phyloP scores from a whole-genome alignment of 2,888 invertebrate species.

The Harmothoe impar region DNA sequence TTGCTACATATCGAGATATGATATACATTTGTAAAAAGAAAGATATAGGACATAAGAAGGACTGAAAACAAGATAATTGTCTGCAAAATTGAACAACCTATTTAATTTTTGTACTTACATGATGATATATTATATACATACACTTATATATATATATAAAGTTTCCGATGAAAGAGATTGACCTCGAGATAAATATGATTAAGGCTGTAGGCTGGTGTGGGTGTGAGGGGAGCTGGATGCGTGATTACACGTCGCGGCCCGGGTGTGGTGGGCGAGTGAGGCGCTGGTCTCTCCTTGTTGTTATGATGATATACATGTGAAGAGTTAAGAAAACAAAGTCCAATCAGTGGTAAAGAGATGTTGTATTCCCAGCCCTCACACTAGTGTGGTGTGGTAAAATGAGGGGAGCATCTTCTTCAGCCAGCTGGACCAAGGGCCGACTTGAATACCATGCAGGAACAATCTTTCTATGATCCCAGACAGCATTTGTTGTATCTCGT shows the following conservation, averaged over 20 bases:
- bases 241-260: neutral
- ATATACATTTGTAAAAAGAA: slow-evolving; percentile 53
- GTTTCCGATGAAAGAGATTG: slow-evolving; percentile 38
- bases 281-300: neutral
- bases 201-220: slow-evolving; percentile 8
- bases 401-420: neutral
- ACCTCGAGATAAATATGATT: slow-evolving; percentile 34
- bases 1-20: slow-evolving; percentile 60
- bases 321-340: neutral
- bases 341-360: neutral
- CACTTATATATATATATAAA: slow-evolving; percentile 8
- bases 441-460: slow-evolving; percentile 36
- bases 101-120: slow-evolving; percentile 61
- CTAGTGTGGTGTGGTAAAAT: neutral
- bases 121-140: slow-evolving; percentile 33
- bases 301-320: slow-evolving; percentile 6
- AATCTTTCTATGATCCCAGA: slow-evolving; percentile 31
- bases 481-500: slow-evolving; percentile 55
- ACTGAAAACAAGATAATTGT: neutral
- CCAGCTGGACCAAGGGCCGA: neutral
- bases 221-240: neutral
- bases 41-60: neutral
- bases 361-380: neutral
- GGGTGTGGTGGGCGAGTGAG: neutral
- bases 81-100: slow-evolving; percentile 61